Evolutionary conservation across 2,113 vertebrate genomes (phyloP), one percentile per base, ranked within the genome.

Genomic region (Gymnogyps californianus): DNA sequence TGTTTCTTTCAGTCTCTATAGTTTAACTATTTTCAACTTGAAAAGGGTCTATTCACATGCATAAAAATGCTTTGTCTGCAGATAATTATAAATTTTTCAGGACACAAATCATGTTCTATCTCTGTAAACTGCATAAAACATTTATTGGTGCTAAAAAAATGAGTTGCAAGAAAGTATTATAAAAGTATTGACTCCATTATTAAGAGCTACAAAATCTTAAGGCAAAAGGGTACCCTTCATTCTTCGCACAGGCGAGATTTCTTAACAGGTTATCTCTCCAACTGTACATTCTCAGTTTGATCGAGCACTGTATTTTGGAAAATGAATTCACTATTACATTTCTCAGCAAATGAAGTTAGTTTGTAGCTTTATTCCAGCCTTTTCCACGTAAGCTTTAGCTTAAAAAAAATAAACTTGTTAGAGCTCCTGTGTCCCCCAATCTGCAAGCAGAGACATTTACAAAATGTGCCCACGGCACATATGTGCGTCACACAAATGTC

Each of bases 381-480:
- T 40, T 87, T 77, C 76, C 46, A 54, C 17, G 32, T 36, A 42
- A 40, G 51, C 34, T 80, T 89, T 42, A 91, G 59, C 58, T 92
- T 91, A 55, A 83, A 93, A 88, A 71, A 66, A 90, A 59, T 1
- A 36, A 84, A 87, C 58, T 55, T 31, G 21, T 44, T 75, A 40
- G 58, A 95, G 77, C 71, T 87, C 44, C 7, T 5, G 28, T 29
- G 57, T 64, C 82, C 61, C 61, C 58, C 92, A 80, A 21, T 62
- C 81, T 61, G 78, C 76, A 89, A 62, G 79, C 78, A 96, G 78
- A 89, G 94, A 79, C 79, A 88, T 82, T 96, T 83, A 82, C 74
- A 49, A 76, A 95, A 40, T 38, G 67, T 94, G 91, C 90, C 96
- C 94, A 95, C 62, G 11, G 85, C 72, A 59, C 89, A 76, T 62